Evolutionary conservation across 2,797 vertebrate genomes (phyloP).

Genomic region (Galaxias olidus): DNA sequence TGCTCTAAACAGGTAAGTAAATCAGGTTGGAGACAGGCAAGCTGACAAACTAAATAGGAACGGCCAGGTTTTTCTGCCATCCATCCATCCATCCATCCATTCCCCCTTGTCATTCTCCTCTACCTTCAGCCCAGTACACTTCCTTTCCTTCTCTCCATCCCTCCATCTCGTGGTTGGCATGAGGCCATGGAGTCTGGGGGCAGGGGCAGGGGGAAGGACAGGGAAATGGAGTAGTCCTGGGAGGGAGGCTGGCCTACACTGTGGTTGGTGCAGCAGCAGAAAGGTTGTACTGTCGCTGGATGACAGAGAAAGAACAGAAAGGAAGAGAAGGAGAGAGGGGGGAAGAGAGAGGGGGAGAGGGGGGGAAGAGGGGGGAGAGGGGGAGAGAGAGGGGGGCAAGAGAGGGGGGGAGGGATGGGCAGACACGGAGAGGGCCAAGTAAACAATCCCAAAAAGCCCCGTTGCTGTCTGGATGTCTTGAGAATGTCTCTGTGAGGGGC

Average conservation of each 20-base stretch:
- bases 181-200: slow-evolving; percentile 37
- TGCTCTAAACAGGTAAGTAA: slow-evolving; percentile 38
- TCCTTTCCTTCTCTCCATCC: slow-evolving; percentile 38
- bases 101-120: not conserved
- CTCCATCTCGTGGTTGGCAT: slow-evolving; percentile 34
- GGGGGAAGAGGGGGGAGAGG: slow-evolving; percentile 4
- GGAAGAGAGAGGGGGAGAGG: not conserved
- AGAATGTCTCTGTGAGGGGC: not conserved
- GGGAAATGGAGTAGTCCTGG: not conserved
- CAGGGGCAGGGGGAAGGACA: slow-evolving; percentile 1
- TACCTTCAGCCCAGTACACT: not conserved
- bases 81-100: slow-evolving; percentile 10
- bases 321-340: too few relatives aligned
- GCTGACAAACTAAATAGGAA: too few relatives aligned
- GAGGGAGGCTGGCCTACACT: too few relatives aligned
- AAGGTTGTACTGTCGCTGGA: too few relatives aligned
- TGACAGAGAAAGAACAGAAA: too few relatives aligned
- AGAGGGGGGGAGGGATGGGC: not conserved
- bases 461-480: not conserved
- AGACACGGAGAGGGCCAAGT: not conserved
- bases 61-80: slow-evolving; percentile 13
- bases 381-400: not conserved
- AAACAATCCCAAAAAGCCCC: too few relatives aligned
- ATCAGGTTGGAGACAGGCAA: slow-evolving; percentile 16
- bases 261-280: too few relatives aligned